Evolutionary conservation across 2,113 vertebrate genomes (phyloP).

Genomic region (Mustela nigripes): DNA sequence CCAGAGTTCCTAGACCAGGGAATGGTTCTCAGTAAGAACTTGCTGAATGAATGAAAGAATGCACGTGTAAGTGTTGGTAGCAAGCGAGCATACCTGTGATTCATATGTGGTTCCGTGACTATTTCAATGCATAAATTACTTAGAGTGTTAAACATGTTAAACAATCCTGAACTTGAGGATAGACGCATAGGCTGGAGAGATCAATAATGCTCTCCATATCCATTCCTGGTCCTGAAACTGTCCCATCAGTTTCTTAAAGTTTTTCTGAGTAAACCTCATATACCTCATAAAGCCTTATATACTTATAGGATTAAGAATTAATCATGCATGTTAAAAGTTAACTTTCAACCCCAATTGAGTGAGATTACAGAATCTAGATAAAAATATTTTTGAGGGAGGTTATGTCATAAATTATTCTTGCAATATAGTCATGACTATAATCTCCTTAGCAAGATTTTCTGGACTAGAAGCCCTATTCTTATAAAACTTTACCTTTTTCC

Average conservation of each 20-base stretch:
- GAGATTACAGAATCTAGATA: neutral
- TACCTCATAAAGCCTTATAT: neutral
- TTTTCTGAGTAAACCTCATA: neutral
- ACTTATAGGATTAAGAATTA: neutral
- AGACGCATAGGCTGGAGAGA: neutral
- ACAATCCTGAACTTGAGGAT: neutral
- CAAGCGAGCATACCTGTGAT: neutral
- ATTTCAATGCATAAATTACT: neutral
- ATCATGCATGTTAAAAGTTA: neutral
- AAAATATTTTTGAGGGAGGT: neutral
- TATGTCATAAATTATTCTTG: neutral
- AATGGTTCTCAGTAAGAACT: neutral
- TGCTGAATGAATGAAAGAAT: neutral
- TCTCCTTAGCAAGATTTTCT: neutral
- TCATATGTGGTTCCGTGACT: neutral
- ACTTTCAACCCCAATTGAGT: neutral
- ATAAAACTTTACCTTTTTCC: slow-evolving; percentile 2
- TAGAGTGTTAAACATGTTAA: neutral
- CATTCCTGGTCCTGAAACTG: neutral
- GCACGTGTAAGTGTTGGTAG: neutral
- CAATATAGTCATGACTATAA: neutral
- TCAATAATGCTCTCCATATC: neutral
- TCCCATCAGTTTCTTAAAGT: neutral
- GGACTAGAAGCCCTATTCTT: neutral
- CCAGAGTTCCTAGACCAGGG: neutral